Conservation (phyloP, 2,113 vertebrate genomes). For the Eptesicus fuscus region DNA sequence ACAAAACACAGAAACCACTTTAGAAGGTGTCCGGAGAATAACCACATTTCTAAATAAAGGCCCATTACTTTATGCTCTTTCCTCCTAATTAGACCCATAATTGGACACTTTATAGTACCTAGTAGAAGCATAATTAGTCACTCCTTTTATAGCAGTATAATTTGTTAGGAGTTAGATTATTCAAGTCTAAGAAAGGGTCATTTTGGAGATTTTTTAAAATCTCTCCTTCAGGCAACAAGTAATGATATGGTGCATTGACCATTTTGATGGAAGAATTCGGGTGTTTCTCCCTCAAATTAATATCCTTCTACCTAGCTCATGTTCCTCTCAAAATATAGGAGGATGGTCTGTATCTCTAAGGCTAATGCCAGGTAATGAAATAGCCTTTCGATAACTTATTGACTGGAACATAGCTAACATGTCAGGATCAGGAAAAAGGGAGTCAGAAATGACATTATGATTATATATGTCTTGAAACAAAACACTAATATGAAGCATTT, state of each 20-base stretch:
- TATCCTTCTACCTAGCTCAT: not conserved
- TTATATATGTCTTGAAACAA: constrained; percentile 52
- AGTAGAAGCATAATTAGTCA: constrained; percentile 68
- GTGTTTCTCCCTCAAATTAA: constrained; percentile 54
- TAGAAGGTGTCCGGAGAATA: constrained; percentile 39
- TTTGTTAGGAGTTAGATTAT: constrained; percentile 62
- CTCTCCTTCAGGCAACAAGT: constrained; percentile 47
- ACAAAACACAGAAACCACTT: constrained; percentile 62
- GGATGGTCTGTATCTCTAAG: not conserved
- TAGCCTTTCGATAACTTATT: constrained; percentile 36
- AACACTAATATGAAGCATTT: constrained; percentile 9
- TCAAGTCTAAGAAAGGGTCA: constrained; percentile 54
- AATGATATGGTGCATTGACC: constrained; percentile 27
- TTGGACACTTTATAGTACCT: constrained; percentile 60
- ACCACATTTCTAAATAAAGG: constrained; percentile 63
- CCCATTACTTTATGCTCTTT: constrained; percentile 63
- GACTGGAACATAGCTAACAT: not conserved
- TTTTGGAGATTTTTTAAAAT: constrained; percentile 49
- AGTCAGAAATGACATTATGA: constrained; percentile 6
- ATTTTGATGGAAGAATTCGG: constrained; percentile 42
- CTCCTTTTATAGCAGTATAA: constrained; percentile 69
- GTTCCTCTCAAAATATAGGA: constrained; percentile 28
- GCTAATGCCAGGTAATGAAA: constrained; percentile 43
- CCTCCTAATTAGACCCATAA: constrained; percentile 67
- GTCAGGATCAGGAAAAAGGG: not conserved